Evolutionary conservation across 1,140 invertebrate species (phyloP), one percentile per base, ranked within the genome.

Genomic region (Caenorhabditis briggsae): DNA sequence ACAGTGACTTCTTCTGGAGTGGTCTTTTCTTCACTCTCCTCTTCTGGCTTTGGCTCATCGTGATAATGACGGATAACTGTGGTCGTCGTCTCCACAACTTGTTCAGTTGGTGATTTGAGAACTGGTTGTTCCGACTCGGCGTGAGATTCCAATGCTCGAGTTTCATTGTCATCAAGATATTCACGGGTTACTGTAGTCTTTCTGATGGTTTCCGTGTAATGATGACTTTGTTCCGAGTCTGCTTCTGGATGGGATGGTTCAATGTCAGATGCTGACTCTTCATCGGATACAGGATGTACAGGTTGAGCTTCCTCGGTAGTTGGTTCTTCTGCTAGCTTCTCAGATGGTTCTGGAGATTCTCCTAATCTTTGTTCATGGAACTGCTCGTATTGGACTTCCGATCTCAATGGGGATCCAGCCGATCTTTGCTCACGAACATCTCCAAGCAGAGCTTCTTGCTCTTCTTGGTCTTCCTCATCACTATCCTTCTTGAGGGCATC

Each of bases 401-500:
- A 12, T n/a, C 46, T 48, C 5, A 2, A 9, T 41, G 23, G 23
- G 2, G 23, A 25, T 12, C 18, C 41, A 70, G 23, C 11, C 6
- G 16, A n/a, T 46, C 14, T 14, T n/a, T 20, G 65, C 23, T 78
- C 46, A 23, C n/a, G 70, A 50, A n/a, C 18, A 14, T 78, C n/a
- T 53, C 46, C 46, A 23, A 78, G 46, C 23, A 78, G 46, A 50
- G 25, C 46, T 53, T 78, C 18, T 23, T 50, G 46, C 14, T 78
- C 70, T n/a, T 78, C 46, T 18, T 43, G 33, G 50, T 78, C 41
- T 20, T 65, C 33, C 23, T 64, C n/a, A 11, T 85, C 85, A 46
- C 64, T 18, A 64, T 86, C 85, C 7, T 70, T 61, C 50, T 74
- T 87, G 9, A 87, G 64, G 20, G 61, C 70, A 43, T 87, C 86